Percentiles rank a stretch among this genome's conserved stretches.
Evolutionary conservation across 2,113 vertebrate species (phyloP).

Genomic region (Siphamia tubifer): DNA sequence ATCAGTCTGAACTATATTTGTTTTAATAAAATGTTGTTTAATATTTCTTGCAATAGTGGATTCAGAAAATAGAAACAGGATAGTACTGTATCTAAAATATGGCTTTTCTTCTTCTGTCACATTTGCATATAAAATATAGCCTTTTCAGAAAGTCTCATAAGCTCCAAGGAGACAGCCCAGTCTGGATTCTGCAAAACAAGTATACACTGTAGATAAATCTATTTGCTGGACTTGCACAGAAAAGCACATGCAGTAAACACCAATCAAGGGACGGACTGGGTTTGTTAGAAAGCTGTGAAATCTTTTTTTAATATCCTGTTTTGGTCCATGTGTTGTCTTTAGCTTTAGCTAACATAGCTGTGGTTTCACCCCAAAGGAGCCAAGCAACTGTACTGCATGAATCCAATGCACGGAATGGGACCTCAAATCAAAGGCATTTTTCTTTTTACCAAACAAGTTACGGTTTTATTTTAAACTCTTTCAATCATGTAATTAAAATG

Average conservation of each 20-base stretch:
- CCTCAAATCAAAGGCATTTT: conserved; percentile 30
- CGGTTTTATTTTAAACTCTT: conserved; percentile 11
- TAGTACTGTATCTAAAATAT: background rate
- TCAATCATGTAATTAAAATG: conserved; percentile 6
- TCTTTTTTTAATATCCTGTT: conserved; percentile 67
- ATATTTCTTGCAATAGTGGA: background rate
- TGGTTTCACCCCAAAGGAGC: conserved; percentile 61
- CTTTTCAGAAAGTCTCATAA: background rate
- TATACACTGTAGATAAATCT: conserved; percentile 23
- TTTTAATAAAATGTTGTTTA: background rate
- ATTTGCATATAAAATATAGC: background rate
- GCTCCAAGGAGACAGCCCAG: conserved; percentile 4
- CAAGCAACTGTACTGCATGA: conserved; percentile 32
- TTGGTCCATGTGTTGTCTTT: conserved; percentile 60
- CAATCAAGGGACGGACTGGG: conserved; percentile 28
- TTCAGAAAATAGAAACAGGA: background rate
- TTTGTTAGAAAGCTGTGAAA: conserved; percentile 61
- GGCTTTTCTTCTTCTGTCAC: background rate
- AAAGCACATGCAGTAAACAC: conserved; percentile 50
- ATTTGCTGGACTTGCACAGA: conserved; percentile 1
- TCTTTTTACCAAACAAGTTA: conserved; percentile 3
- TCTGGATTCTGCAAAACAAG: conserved; percentile 33
- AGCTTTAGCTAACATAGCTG: conserved; percentile 64
- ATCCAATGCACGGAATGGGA: conserved; percentile 3
- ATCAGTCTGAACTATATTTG: background rate